Percentiles rank a stretch among this genome's conserved stretches.
Conservation (phyloP, 2,888 invertebrate species). For the Magallana nippona region DNA sequence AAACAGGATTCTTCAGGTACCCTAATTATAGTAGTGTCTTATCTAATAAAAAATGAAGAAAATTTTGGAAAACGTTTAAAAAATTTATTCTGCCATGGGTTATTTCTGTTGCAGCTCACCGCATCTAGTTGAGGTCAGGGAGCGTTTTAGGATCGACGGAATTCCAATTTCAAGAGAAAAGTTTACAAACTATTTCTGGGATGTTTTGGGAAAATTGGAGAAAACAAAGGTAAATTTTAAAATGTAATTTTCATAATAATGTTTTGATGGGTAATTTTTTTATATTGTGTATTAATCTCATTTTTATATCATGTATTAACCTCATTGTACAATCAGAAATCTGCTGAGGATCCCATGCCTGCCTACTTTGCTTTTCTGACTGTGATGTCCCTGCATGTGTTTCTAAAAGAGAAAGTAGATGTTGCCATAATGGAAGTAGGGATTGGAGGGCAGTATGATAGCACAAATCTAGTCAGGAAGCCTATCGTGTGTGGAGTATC, state of each 20-base stretch:
- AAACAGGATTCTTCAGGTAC: slow-evolving; percentile 91
- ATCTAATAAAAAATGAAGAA: slow-evolving; percentile 48
- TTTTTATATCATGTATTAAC: no score
- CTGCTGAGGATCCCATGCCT: slow-evolving; percentile 86
- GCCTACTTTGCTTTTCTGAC: slow-evolving; percentile 97
- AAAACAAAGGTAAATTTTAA: slow-evolving; percentile 67
- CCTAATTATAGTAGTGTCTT: slow-evolving; percentile 44
- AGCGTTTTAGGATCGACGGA: slow-evolving; percentile 94
- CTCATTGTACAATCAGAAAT: slow-evolving; percentile 51
- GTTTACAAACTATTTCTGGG: slow-evolving; percentile 91
- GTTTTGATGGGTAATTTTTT: no score
- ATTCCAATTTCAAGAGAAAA: slow-evolving; percentile 86
- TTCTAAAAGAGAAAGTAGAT: slow-evolving; percentile 88
- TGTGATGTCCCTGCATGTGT: slow-evolving; percentile 92
- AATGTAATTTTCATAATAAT: no score
- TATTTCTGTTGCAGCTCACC: slow-evolving; percentile 87
- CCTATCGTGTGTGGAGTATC: slow-evolving; percentile 94
- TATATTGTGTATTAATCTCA: no score
- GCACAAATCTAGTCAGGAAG: slow-evolving; percentile 94
- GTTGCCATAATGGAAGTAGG: slow-evolving; percentile 98
- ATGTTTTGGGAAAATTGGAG: slow-evolving; percentile 84
- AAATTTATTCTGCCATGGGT: slow-evolving; percentile 40
- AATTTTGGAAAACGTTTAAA: slow-evolving; percentile 42
- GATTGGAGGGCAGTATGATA: slow-evolving; percentile 96
- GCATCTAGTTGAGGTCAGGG: slow-evolving; percentile 93